Percentiles rank a stretch among this genome's conserved stretches.
Evolutionary conservation across 2,113 vertebrate genomes (phyloP).

Genomic region (Mustela lutreola): DNA sequence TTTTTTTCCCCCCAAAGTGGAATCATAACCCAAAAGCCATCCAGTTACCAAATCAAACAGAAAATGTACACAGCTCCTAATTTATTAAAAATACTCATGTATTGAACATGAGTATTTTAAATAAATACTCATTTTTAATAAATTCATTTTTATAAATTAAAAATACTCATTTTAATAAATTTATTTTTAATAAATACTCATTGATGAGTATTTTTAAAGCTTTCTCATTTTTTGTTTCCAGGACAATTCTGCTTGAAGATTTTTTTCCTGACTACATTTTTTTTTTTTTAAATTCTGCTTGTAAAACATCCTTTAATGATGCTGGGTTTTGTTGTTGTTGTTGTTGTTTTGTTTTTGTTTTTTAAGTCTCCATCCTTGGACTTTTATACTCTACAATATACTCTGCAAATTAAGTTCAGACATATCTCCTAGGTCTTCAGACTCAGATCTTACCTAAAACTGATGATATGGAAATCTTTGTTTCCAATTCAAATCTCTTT

Average conservation of each 20-base stretch:
- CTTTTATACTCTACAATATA: neutral
- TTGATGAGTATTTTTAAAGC: neutral
- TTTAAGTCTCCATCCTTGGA: neutral
- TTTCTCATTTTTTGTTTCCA: neutral
- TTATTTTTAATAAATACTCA: no score
- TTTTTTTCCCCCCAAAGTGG: neutral
- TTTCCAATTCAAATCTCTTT: neutral
- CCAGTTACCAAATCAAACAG: neutral
- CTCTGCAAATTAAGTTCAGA: neutral
- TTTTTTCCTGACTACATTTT: neutral
- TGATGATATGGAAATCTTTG: neutral
- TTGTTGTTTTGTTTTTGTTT: neutral
- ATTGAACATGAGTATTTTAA: no score
- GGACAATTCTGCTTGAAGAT: neutral
- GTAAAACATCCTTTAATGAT: neutral
- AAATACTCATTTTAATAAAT: no score
- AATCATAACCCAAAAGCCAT: neutral
- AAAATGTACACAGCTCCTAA: neutral
- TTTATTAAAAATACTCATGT: neutral
- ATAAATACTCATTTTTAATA: no score
- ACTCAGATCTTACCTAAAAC: neutral
- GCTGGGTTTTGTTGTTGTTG: neutral
- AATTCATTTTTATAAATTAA: no score
- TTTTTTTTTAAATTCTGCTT: neutral
- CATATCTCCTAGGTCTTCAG: neutral